Percentiles rank a stretch among this genome's conserved stretches.
Conservation (phyloP, 2,113 vertebrate species). For the Azemiops feae region DNA sequence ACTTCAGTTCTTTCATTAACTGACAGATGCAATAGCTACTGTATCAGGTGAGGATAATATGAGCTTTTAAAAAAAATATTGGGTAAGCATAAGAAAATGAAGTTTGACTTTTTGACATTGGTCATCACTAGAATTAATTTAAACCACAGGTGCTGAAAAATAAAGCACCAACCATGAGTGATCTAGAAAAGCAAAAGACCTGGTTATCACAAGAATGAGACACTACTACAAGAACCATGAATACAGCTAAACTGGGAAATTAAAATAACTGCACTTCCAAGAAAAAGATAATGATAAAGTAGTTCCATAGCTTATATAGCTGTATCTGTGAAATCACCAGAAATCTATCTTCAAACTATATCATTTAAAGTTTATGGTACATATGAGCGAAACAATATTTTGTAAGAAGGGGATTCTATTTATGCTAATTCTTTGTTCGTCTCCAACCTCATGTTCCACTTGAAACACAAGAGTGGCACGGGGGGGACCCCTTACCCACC, state of each 20-base stretch:
- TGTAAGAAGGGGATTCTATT: not conserved
- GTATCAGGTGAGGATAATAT: conserved; percentile 4
- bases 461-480: not conserved
- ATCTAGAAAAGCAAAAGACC: not conserved
- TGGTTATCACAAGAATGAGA: not conserved
- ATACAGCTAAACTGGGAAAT: not conserved
- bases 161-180: not conserved
- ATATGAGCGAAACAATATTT: not conserved
- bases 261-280: not conserved
- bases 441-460: not conserved
- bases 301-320: not conserved
- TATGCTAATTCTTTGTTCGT: not conserved
- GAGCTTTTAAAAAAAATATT: not conserved
- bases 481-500: too few relatives aligned
- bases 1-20: not conserved
- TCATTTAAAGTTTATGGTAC: not conserved
- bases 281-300: not conserved
- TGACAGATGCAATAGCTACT: not conserved
- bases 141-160: not conserved
- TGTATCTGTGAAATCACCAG: not conserved
- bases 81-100: not conserved
- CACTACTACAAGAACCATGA: not conserved
- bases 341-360: not conserved
- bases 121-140: not conserved
- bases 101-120: not conserved